Base-by-base conservation (phyloP, 2,113 vertebrate species). In the Collichthys lucidus region DNA sequence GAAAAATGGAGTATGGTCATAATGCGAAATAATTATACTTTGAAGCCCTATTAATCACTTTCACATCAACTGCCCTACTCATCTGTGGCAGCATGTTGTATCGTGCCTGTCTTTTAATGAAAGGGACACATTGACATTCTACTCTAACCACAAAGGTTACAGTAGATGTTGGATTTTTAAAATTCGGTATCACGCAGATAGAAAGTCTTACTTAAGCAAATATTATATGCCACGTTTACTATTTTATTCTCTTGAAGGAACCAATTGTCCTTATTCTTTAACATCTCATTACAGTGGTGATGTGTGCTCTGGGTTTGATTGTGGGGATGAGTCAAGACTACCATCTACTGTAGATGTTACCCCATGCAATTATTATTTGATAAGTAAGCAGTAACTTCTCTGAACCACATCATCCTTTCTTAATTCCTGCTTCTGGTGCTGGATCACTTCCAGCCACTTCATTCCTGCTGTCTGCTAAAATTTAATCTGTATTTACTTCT, bases 361-460 rank as follows among this genome's bases (percentile, higher is more conserved):
- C 44, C 17, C 20, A 42, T 53, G 46, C 64, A 84, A 82, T 85
- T 82, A 85, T 85, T 88, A 63, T 85, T 81, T 74, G 9, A 81
- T 61, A 69, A 75, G 62, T 46, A 62, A 65, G 81, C 62, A 53
- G 49, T 70, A 9, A 64, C 74, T 85, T 69, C 31, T 73, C 44
- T 73, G 57, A 68, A 79, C 56, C 71, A 73, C 74, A 77, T 55
- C 63, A 22, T 40, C 42, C 8, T 64, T 77, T 80, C 71, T 80
- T 80, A 84, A 75, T 84, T 76, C 69, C 75, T 26, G 61, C 82
- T 72, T 86, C 78, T 0, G 8, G 75, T 84, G 71, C 68, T 82
- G 85, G 73, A 88, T 86, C 55, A 68, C 75, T 78, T 86, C 85
- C 69, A 86, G 79, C 70, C 73, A 78, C 67, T 85, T 77, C 50